Conservation (phyloP, 2,888 invertebrate genomes). For the Elegia similella region DNA sequence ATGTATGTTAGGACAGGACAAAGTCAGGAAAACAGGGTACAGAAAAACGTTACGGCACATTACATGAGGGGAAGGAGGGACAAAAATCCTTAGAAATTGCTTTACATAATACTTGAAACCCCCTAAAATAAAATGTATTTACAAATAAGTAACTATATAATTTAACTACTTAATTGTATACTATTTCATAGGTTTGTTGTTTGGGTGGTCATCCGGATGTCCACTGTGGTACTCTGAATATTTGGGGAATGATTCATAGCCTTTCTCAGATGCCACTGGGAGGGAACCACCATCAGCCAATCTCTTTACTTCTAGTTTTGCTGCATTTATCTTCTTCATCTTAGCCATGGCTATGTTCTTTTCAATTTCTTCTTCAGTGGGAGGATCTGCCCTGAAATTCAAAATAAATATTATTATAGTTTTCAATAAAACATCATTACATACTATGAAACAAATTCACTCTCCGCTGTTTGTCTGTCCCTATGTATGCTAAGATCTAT, state of each 20-base stretch:
- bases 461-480: too few species aligned
- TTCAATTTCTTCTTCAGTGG: slow-evolving; percentile 87
- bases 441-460: too few species aligned
- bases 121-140: slow-evolving; percentile 4
- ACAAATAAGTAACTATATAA: not conserved
- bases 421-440: not conserved
- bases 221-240: slow-evolving; percentile 84
- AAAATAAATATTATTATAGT: not conserved
- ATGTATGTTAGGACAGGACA: too few species aligned
- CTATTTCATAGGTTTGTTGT: slow-evolving; percentile 25
- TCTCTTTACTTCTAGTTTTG: slow-evolving; percentile 83
- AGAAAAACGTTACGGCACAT: too few species aligned
- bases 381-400: slow-evolving; percentile 81
- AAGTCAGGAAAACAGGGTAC: too few species aligned
- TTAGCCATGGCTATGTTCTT: slow-evolving; percentile 86
- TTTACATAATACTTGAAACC: too few species aligned
- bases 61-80: too few species aligned
- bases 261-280: slow-evolving; percentile 48
- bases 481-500: too few species aligned
- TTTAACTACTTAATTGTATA: not conserved
- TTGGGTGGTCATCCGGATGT: slow-evolving; percentile 40
- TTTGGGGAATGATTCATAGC: slow-evolving; percentile 71
- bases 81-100: too few species aligned
- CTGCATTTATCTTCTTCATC: slow-evolving; percentile 88
- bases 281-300: slow-evolving; percentile 68